A percentile compares a stretch with the other conserved stretches of the same genome.
phyloP scores from a whole-genome alignment of 2,888 invertebrate genomes.

The Epiblema foenella region DNA sequence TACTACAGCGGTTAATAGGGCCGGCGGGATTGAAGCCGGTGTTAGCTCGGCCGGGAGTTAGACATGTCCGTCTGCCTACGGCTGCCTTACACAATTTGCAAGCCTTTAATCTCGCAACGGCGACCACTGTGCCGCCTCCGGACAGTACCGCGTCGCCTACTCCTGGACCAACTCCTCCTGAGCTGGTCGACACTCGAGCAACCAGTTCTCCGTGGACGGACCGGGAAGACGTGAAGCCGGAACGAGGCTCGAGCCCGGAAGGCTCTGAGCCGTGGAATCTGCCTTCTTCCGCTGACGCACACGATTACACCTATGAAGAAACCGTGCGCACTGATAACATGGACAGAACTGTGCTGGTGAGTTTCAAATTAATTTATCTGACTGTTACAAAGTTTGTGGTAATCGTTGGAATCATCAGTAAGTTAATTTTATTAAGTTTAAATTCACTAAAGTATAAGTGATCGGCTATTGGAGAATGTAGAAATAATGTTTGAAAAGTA shows the following conservation, averaged over 20 bases:
- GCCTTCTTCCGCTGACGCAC: conserved; percentile 64
- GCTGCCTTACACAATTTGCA: conserved; percentile 77
- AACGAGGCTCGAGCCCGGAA: conserved; percentile 71
- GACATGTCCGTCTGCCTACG: conserved; percentile 79
- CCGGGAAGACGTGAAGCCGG: conserved; percentile 68
- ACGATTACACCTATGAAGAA: conserved; percentile 77
- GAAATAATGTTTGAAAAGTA: background rate
- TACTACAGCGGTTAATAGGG: conserved; percentile 88
- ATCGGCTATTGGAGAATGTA: background rate
- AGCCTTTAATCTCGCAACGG: conserved; percentile 69
- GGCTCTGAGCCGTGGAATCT: conserved; percentile 77
- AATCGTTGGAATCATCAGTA: conserved; percentile 43
- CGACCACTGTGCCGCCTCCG: conserved; percentile 66
- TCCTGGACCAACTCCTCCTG: conserved; percentile 69
- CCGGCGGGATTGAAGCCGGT: conserved; percentile 85
- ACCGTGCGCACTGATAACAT: conserved; percentile 73
- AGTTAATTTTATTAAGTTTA: background rate
- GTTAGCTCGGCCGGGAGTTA: conserved; percentile 83
- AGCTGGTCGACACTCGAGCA: conserved; percentile 70
- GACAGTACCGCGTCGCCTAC: conserved; percentile 70
- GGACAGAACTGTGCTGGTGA: conserved; percentile 79
- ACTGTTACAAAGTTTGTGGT: conserved; percentile 9
- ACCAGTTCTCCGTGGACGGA: conserved; percentile 74
- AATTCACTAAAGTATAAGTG: background rate
- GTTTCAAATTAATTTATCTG: conserved; percentile 51